Base-by-base conservation (phyloP, 2,888 invertebrate genomes). In the Megamerina dolium region DNA sequence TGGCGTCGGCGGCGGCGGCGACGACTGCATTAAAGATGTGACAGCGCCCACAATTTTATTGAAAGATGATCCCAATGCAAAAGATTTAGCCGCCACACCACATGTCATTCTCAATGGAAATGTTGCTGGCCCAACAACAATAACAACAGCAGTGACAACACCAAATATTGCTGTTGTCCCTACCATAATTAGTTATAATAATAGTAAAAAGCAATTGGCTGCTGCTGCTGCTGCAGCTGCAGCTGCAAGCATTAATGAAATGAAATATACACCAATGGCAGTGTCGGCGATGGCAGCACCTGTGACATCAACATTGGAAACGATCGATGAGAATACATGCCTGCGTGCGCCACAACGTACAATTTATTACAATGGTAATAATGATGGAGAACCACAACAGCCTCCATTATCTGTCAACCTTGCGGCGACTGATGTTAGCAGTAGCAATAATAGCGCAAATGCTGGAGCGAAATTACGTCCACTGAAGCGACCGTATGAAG, bases 301-400 rank as follows among this genome's bases (percentile, higher is more conserved):
- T 32, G 17, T 21, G 27, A n/a, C 45, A 45, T 14, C 49, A 13
- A 17, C 46, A 16, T 52, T 69, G 40, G 66, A 66, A 31, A 54
- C 59, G 6, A 66, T 62, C 37, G 61, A 58, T 13, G 69, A 68
- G 45, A 59, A 62, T 47, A 46, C 49, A 4, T 51, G 57, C 40
- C 45, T 58, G 41, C 60, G 53, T 32, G 49, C 50, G 16, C 49
- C 38, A 53, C 27, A 12, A 49, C 26, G 46, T 41, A 50, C 54
- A 45, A 49, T 37, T 37, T 48, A 48, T 19, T 51, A 46, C 12
- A 52, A 53, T 48, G 53, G 54, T 14, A 50, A 32, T 10, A 51
- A 52, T 17, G 47, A 42, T 13, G 43, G 32, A 5, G 12, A 17
- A 5, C 31, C 19, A 20, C 16, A 13, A 13, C 14, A 16, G 14